phyloP scores from a whole-genome alignment of 1,140 invertebrate genomes.

The Eumaeus atala region DNA sequence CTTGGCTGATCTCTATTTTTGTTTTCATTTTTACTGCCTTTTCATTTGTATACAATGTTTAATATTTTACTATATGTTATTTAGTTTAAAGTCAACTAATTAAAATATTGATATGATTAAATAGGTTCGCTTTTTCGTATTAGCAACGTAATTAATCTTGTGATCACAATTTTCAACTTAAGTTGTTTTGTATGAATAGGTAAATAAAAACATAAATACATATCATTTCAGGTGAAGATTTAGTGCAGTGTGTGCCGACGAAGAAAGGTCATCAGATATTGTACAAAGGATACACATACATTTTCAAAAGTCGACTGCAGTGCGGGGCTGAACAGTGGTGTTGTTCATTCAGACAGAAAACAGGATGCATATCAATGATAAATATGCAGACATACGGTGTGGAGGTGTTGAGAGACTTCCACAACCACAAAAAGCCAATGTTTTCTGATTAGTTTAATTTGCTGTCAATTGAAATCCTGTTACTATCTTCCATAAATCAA shows the following conservation, averaged over 20 bases:
- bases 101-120: no score
- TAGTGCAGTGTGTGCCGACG: conserved; percentile 62
- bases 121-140: no score
- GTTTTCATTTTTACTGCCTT: conserved; percentile 3
- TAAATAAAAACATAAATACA: neutral
- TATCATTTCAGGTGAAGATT: conserved; percentile 53
- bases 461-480: neutral
- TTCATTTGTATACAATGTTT: neutral
- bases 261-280: conserved; percentile 63
- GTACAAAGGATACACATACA: conserved; percentile 63
- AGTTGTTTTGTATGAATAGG: neutral
- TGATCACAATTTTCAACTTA: neutral
- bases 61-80: neutral
- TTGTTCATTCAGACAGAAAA: conserved; percentile 62
- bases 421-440: conserved; percentile 68
- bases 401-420: conserved; percentile 60
- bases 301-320: conserved; percentile 59
- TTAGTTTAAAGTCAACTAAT: no score
- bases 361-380: conserved; percentile 63
- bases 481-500: no score
- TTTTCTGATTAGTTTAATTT: conserved; percentile 42
- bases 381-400: conserved; percentile 63
- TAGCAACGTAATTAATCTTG: neutral
- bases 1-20: neutral
- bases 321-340: conserved; percentile 65